phyloP scores from a whole-genome alignment of 92 coral and sea anemone genomes.

The Ricordea florida region DNA sequence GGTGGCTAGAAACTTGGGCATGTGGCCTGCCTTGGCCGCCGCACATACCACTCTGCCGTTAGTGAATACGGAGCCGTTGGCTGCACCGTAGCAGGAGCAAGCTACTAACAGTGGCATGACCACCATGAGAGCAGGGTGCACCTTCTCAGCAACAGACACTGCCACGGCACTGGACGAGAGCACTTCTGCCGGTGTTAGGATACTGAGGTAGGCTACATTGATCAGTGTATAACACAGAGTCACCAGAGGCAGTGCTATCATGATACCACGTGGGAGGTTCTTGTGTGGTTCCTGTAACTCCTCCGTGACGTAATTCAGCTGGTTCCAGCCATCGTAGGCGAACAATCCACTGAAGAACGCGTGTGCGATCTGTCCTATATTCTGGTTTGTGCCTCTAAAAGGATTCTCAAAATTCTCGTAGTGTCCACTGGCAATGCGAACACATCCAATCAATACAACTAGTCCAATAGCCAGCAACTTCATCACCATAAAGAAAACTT shows the following conservation, averaged over 20 bases:
- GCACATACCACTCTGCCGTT: conserved; percentile 87
- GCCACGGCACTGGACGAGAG: conserved; percentile 80
- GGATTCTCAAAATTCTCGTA: conserved; percentile 61
- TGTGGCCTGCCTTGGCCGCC: conserved; percentile 83
- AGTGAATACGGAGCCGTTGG: conserved; percentile 85
- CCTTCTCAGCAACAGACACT: conserved; percentile 73
- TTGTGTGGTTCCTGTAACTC: conserved; percentile 77
- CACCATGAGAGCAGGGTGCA: conserved; percentile 58
- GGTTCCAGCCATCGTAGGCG: conserved; percentile 96
- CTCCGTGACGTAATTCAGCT: conserved; percentile 78
- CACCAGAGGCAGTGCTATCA: conserved; percentile 78
- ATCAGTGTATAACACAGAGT: conserved; percentile 78
- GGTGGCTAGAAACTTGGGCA: conserved; percentile 73
- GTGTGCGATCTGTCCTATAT: conserved; percentile 73
- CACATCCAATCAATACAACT: conserved; percentile 63
- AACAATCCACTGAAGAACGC: conserved; percentile 85
- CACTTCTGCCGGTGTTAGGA: conserved; percentile 76
- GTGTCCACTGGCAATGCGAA: conserved; percentile 44
- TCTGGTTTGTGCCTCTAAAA: conserved; percentile 70
- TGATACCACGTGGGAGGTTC: conserved; percentile 74
- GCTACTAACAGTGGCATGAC: conserved; percentile 84
- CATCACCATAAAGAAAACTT: conserved; percentile 72
- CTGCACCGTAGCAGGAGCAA: conserved; percentile 91
- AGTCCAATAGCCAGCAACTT: conserved; percentile 77
- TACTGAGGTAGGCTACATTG: conserved; percentile 74